phyloP scores from a whole-genome alignment of 1,140 invertebrate species.

The Linepithema humile region DNA sequence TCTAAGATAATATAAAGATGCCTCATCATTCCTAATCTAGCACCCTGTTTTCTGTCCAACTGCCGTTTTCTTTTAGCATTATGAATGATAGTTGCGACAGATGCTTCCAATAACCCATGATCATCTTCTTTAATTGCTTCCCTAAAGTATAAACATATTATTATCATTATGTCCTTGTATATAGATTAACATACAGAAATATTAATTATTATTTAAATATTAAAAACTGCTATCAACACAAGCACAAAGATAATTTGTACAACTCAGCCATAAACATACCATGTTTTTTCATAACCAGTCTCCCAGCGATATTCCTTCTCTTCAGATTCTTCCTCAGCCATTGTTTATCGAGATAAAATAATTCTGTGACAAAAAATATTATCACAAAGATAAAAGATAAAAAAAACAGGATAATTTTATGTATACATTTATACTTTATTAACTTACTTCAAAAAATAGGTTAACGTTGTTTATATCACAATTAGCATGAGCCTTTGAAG shows the following conservation, averaged over 20 bases:
- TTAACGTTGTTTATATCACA: constrained; percentile 38
- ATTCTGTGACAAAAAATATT: neutral
- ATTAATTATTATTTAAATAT: constrained; percentile 25
- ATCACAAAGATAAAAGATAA: neutral
- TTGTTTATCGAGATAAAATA: constrained; percentile 70
- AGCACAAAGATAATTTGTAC: constrained; percentile 17
- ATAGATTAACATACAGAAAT: neutral
- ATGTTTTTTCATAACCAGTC: constrained; percentile 98
- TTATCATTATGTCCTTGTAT: constrained; percentile 34
- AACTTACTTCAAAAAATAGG: neutral
- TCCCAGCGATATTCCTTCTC: constrained; percentile 98
- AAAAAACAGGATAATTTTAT: neutral
- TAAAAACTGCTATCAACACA: neutral
- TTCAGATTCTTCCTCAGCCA: constrained; percentile 94
- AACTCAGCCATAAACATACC: constrained; percentile 86
- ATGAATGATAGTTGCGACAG: constrained; percentile 95
- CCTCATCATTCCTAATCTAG: constrained; percentile 97
- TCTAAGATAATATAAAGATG: constrained; percentile 97
- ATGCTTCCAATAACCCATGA: constrained; percentile 94
- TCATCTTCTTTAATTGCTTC: constrained; percentile 98
- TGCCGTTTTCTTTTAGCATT: constrained; percentile 93
- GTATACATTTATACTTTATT: neutral
- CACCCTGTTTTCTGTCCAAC: constrained; percentile 89
- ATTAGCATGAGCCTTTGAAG: neutral
- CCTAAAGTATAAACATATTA: constrained; percentile 85